Conservation (phyloP, 2,113 vertebrate genomes). For the Alligator sinensis region DNA sequence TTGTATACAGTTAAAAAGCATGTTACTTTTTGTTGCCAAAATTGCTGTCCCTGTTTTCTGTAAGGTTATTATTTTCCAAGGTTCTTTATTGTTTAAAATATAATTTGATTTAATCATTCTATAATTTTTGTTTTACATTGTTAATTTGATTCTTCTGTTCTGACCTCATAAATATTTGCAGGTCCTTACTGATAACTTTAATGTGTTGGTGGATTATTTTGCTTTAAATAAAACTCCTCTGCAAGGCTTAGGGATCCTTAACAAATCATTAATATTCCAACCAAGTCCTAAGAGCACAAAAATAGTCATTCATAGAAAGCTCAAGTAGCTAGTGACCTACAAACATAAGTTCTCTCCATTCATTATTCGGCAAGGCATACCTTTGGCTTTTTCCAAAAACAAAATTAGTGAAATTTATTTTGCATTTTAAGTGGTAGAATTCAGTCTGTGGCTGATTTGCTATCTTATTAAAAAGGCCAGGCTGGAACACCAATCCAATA, state of each 20-base stretch:
- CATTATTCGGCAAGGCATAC: neutral
- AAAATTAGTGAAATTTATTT: neutral
- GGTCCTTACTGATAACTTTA: neutral
- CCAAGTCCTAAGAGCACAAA: neutral
- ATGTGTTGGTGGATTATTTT: neutral
- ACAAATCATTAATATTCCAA: neutral
- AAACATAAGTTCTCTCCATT: neutral
- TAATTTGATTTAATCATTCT: neutral
- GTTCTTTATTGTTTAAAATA: neutral
- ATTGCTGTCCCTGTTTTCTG: neutral
- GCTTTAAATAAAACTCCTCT: neutral
- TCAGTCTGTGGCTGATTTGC: neutral
- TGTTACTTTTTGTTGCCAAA: neutral
- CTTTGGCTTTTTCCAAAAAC: neutral
- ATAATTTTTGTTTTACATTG: neutral
- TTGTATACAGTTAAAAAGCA: neutral
- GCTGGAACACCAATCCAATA: neutral
- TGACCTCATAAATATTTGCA: neutral
- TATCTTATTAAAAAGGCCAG: neutral
- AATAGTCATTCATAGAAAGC: neutral
- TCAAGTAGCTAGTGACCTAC: neutral
- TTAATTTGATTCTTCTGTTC: neutral
- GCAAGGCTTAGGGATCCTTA: neutral
- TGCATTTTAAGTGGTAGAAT: neutral
- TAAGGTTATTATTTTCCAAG: neutral